A percentile compares a stretch with the other conserved stretches of the same genome.
These are phyloP conservation scores for Lasioglossum albipes DNA, from an alignment of 1,140 invertebrate genomes.

Conservation along the genomic window DNA sequence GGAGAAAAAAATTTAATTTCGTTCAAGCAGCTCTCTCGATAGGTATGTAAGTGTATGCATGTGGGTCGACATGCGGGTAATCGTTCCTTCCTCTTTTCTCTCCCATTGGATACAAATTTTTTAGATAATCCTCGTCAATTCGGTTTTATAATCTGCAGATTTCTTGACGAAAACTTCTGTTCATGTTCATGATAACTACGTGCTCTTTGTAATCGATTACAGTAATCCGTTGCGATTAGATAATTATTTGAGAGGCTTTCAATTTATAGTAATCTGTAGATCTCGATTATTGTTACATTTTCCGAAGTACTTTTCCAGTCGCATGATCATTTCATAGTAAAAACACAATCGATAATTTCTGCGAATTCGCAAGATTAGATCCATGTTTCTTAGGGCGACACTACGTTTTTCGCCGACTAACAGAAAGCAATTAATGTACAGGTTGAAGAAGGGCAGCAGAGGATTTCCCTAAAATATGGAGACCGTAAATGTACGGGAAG, in stretches of 20 bases:
- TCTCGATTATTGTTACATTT: too few species aligned
- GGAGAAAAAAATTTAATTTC: constrained; percentile 52
- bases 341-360: too few species aligned
- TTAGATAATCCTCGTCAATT: constrained; percentile 34
- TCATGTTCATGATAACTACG: too few species aligned
- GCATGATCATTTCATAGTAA: too few species aligned
- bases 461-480: constrained; percentile 28
- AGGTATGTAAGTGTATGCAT: constrained; percentile 17
- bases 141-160: constrained; percentile 38
- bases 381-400: too few species aligned
- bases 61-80: constrained; percentile 47
- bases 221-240: neutral
- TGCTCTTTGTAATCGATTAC: constrained; percentile 17
- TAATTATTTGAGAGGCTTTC: too few species aligned
- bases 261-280: too few species aligned
- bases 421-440: neutral
- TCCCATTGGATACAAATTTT: constrained; percentile 45
- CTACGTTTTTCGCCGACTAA: neutral
- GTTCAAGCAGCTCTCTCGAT: constrained; percentile 23
- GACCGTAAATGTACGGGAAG: constrained; percentile 23
- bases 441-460: constrained; percentile 1
- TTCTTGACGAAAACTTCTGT: constrained; percentile 18
- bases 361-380: too few species aligned
- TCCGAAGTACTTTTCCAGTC: too few species aligned
- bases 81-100: constrained; percentile 39